Evolutionary conservation across 2,797 vertebrate genomes (phyloP).

Genomic region (Sternotherus odoratus): DNA sequence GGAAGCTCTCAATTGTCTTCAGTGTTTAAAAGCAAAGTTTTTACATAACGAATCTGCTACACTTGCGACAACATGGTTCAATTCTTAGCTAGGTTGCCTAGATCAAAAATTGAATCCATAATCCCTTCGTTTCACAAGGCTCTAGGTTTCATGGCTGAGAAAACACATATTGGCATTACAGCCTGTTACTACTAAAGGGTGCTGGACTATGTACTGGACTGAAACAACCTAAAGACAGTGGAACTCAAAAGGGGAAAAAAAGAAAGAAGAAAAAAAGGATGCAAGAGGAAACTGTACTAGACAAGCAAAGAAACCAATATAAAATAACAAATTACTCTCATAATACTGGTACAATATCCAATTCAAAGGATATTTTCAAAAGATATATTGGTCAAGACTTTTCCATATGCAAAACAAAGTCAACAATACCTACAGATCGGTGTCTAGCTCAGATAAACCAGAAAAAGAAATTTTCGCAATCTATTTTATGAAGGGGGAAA

Average conservation of each 20-base stretch:
- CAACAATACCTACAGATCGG: background rate
- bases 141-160: background rate
- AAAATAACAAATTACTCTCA: background rate
- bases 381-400: rapidly evolving
- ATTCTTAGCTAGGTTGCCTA: background rate
- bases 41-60: background rate
- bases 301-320: rapidly evolving
- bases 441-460: background rate
- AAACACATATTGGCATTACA: background rate
- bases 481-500: background rate
- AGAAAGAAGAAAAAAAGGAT: background rate
- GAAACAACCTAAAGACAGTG: background rate
- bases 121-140: rapidly evolving
- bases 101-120: background rate
- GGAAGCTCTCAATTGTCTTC: background rate
- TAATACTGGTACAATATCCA: background rate
- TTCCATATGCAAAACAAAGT: background rate
- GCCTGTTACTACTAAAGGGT: background rate
- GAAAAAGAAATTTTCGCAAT: background rate
- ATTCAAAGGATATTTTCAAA: background rate
- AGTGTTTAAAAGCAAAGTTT: background rate
- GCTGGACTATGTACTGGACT: rapidly evolving
- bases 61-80: background rate
- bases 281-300: background rate
- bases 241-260: background rate